These are phyloP conservation scores for Muscidifurax raptorellus DNA, from an alignment of 1,140 invertebrate genomes.

Conservation along the genomic window DNA sequence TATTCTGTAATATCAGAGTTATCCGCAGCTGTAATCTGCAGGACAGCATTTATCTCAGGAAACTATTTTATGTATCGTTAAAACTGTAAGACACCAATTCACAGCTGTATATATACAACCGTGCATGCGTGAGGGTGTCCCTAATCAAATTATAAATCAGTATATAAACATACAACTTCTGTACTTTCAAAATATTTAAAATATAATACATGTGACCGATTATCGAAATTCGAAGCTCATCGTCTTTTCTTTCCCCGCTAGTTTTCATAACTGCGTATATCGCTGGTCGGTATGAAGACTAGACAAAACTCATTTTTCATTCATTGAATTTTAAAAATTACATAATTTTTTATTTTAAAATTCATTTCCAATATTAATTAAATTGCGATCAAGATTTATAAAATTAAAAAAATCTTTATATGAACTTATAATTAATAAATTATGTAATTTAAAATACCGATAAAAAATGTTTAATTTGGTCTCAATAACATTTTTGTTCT, in stretches of 20 bases:
- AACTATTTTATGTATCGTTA: constrained; percentile 40
- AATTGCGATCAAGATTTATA: too few relatives aligned
- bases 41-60: constrained; percentile 41
- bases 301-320: too few relatives aligned
- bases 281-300: too few relatives aligned
- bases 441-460: too few relatives aligned
- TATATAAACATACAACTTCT: constrained; percentile 29
- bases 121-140: neutral
- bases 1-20: neutral
- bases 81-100: neutral
- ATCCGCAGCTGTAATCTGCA: neutral
- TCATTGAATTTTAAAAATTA: too few relatives aligned
- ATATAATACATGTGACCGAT: constrained; percentile 42
- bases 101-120: neutral
- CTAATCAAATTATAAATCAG: constrained; percentile 20
- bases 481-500: too few relatives aligned
- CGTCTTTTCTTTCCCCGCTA: neutral
- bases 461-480: too few relatives aligned
- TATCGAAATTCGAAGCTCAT: constrained; percentile 8
- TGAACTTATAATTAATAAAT: too few relatives aligned
- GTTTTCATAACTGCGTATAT: too few relatives aligned
- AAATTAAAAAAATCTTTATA: too few relatives aligned
- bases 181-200: constrained; percentile 42
- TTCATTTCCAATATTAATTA: too few relatives aligned
- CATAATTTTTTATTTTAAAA: too few relatives aligned